Evolutionary conservation across 2,888 invertebrate species (phyloP).

Genomic region (Philereme vetulata): DNA sequence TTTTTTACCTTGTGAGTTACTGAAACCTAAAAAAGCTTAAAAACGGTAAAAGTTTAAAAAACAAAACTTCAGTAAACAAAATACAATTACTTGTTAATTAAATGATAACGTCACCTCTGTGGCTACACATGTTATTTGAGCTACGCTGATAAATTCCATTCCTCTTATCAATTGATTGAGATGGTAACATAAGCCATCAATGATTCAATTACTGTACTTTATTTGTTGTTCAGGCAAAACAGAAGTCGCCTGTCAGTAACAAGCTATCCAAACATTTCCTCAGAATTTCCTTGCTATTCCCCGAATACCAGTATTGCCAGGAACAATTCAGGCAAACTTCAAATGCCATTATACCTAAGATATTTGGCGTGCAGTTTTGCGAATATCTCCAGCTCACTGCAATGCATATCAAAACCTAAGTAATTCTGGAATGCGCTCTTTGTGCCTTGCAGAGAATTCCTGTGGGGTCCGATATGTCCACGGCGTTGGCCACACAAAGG

Average conservation of each 20-base stretch:
- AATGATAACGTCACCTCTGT: too few relatives aligned
- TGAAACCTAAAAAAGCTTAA: too few relatives aligned
- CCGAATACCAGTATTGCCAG: background rate
- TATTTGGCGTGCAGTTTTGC: conserved; percentile 13
- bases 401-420: conserved; percentile 25
- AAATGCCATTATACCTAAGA: conserved; percentile 15
- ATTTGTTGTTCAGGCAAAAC: background rate
- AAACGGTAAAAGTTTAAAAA: too few relatives aligned
- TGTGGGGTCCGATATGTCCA: conserved; percentile 29
- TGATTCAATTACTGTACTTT: too few relatives aligned
- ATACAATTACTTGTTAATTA: too few relatives aligned
- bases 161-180: too few relatives aligned
- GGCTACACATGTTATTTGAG: too few relatives aligned
- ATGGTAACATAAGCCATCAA: too few relatives aligned
- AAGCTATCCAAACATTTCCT: conserved; percentile 1
- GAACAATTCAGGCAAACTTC: conserved; percentile 15
- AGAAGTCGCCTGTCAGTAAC: background rate
- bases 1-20: too few relatives aligned
- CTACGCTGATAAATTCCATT: too few relatives aligned
- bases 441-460: conserved; percentile 28
- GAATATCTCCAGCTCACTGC: conserved; percentile 13
- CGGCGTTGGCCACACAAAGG: conserved; percentile 37
- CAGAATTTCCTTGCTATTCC: background rate
- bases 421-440: conserved; percentile 24
- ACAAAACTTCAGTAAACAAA: too few relatives aligned